A percentile compares a stretch with the other conserved stretches of the same genome.
Evolutionary conservation across 2,797 vertebrate genomes (phyloP).

Genomic region (Manis crassicaudata): DNA sequence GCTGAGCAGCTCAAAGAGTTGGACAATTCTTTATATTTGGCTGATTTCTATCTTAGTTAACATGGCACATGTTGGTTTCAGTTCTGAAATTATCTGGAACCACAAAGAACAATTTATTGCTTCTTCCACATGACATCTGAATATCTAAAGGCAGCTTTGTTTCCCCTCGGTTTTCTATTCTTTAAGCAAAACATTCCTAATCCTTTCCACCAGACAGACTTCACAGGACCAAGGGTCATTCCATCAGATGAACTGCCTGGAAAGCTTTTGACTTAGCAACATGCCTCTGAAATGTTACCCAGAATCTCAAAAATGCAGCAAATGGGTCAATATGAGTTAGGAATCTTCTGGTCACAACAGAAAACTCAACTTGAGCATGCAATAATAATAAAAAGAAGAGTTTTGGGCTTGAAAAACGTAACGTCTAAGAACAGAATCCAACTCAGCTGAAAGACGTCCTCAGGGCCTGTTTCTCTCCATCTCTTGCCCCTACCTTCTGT

Average conservation of each 20-base stretch:
- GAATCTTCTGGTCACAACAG: background rate
- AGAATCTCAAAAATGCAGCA: constrained; percentile 36
- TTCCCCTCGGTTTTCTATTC: background rate
- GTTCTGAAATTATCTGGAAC: constrained; percentile 57
- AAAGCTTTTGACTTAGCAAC: constrained; percentile 31
- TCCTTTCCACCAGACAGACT: background rate
- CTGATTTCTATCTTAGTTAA: background rate
- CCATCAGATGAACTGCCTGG: background rate
- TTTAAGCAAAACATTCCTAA: constrained; percentile 48
- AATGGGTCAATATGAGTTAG: background rate
- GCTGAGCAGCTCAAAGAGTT: background rate
- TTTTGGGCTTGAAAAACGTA: background rate
- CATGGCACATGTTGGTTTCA: constrained; percentile 5
- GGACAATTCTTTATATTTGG: background rate
- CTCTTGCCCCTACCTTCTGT: background rate
- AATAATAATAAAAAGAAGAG: background rate
- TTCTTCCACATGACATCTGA: background rate
- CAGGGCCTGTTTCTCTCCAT: background rate
- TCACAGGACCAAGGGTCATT: background rate
- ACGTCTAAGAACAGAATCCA: background rate
- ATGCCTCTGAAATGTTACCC: constrained; percentile 22
- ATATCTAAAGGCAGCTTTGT: background rate
- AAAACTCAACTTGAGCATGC: background rate
- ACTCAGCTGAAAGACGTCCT: background rate
- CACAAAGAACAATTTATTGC: constrained; percentile 29